Evolutionary conservation across 2,888 invertebrate species (phyloP), one percentile per base, ranked within the genome.

Genomic region (Luperina testacea): DNA sequence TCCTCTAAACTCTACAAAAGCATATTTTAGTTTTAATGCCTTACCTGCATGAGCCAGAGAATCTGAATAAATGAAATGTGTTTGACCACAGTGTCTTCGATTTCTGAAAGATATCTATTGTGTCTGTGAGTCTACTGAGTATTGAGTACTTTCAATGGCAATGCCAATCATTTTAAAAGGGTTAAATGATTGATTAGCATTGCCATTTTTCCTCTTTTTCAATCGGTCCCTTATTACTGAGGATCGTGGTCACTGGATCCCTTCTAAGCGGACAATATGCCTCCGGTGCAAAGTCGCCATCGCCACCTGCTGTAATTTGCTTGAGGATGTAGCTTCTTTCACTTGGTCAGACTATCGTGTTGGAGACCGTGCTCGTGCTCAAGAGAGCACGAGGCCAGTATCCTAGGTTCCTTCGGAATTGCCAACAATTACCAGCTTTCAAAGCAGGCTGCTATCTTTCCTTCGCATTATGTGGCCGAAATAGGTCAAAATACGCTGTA

Each of bases 1-100:
- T 61, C 64, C 70, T n/a, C 53, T 63, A 32, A 78, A 68, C 63
- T 78, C 51, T 67, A 72, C 78, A 61, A 82, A 72, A 69, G 65
- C 65, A 65, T 38, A 67, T 63, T 83, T 72, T 63, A 81, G 51
- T 76, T 64, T 65, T n/a, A 1, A 79, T 78, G 51, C 59, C 3
- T n/a, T 20, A 71, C 32, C n/a, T 38, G 5, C 63, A 17, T 38
- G 4, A 17, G 38, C 32, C 1, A 61, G 15, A 53, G 8, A 24
- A n/a, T 9, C 3, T 24, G 1, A 27, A 17, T 27, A 17, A 17
- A 17, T 80, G 0, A 24, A 27, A 5, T 20, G 20, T 8, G n/a
- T 61, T 51, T 48, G 8, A 20, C 13, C 24, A 38, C 2, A 20
- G 24, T 45, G 13, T 20, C 32, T 1, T 20, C 11, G 1, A 42